Percentiles rank a stretch among this genome's conserved stretches.
Conservation (phyloP, 2,797 vertebrate genomes). For the Schizopygopsis pylzovi region DNA sequence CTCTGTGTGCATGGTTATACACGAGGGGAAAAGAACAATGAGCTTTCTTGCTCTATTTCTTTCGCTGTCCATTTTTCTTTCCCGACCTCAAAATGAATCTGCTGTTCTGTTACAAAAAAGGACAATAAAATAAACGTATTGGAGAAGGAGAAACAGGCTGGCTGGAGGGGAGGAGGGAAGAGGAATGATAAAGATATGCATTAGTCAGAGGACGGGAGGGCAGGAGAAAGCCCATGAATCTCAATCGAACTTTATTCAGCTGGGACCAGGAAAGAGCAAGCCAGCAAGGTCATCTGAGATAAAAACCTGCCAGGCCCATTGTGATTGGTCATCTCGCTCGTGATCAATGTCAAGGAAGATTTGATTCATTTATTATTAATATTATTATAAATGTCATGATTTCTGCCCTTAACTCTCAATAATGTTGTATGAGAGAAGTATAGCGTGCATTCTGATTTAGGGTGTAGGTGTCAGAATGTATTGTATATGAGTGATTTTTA, state of each 20-base stretch:
- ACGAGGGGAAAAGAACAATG: neutral
- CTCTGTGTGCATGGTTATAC: neutral
- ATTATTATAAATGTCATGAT: neutral
- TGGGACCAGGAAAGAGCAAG: constrained; percentile 52
- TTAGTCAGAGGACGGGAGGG: constrained; percentile 51
- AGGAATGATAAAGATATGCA: constrained; percentile 49
- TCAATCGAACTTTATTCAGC: constrained; percentile 55
- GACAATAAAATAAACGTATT: constrained; percentile 11
- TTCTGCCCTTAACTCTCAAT: neutral
- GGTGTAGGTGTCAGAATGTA: neutral
- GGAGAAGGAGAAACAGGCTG: constrained; percentile 30
- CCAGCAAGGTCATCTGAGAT: constrained; percentile 49
- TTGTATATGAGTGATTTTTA: neutral
- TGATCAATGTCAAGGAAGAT: neutral
- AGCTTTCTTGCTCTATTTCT: constrained; percentile 34
- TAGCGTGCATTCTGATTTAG: neutral
- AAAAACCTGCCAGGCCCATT: constrained; percentile 17
- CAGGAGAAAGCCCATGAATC: constrained; percentile 51
- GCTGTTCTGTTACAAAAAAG: constrained; percentile 30
- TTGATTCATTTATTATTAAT: neutral
- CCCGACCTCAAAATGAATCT: constrained; percentile 39
- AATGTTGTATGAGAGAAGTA: neutral
- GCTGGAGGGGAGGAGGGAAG: constrained; percentile 24
- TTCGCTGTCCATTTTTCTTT: constrained; percentile 41
- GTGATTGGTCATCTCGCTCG: constrained; percentile 16